Base-by-base conservation (phyloP, 1,140 invertebrate species). In the Chelonus insularis region DNA sequence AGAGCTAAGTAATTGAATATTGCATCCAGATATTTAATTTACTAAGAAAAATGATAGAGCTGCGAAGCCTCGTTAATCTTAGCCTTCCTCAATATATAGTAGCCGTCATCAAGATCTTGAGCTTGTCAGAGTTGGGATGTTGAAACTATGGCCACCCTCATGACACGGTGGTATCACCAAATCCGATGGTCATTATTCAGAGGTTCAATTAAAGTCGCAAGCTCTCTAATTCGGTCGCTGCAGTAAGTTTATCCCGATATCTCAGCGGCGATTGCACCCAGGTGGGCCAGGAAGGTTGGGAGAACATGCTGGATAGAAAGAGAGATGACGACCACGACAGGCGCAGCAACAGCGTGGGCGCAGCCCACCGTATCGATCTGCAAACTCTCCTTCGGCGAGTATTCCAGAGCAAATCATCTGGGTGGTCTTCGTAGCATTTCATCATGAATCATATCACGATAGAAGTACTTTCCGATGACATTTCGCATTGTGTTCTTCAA, bases 171-270 rank as follows among this genome's bases (percentile, higher is more conserved):
- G 25, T 29, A 29, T 29, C 25, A 62, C 65, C 62, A 77, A 78
- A 78, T 75, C 66, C 47, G 68, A 66, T 57, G 70, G 76, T 78
- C 78, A 79, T 81, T 79, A 80, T 80, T 81, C 78, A 80, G 70
- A 62, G 73, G 67, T 78, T 79, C 76, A 78, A 80, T 80, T 80
- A 80, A 78, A 80, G 73, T 72, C 68, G 69, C 64, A 65, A 69
- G 70, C 69, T 71, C 73, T 75, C 74, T 79, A 79, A 79, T 79
- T 78, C 75, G 73, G 68, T 60, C 60, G 60, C 43, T 70, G 67
- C 68, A 11, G 66, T 67, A 66, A 72, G 73, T 71, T 78, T 74
- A 75, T 75, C 70, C 71, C 68, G 72, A 77, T 77, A 79, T 77
- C 75, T 76, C 62, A 69, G 65, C 73, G 74, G 72, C 74, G 72